Evolutionary conservation across 2,797 vertebrate species (phyloP), one percentile per base, ranked within the genome.

Genomic region (Gobionotothen gibberifrons): DNA sequence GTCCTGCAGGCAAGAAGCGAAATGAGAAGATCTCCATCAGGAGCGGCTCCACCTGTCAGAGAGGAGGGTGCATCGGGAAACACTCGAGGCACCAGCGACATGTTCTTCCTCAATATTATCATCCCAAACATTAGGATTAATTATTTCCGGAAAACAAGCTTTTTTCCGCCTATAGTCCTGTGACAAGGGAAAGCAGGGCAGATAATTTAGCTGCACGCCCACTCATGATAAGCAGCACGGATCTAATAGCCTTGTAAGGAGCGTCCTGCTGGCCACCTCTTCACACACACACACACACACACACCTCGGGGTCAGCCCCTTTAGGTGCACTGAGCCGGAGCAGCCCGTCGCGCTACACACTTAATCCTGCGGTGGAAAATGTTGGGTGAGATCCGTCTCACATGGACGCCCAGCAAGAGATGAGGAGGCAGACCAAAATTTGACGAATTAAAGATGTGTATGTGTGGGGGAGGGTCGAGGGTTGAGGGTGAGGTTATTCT

Each of bases 361-460:
- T 68, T 94, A 94, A 95, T 95, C 93, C 92, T 70, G 74, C 29
- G 2, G 78, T 83, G 93, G 89, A 94, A 93, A 93, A 93, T 91
- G 90, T 84, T 65, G 79, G 32, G 77, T 75, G 84, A 90, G 91
- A 91, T 93, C 87, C 44, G 89, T 89, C 88, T 82, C 87, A 85
- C 92, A 87, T 88, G 88, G 88, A 67, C 36, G 70, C 81, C 39
- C 88, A 83, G 85, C 54, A 15, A 82, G 84, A 89, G 87, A 87
- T 74, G 88, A 87, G 84, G 76, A 84, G 85, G 84, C 82, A 81
- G 87, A 85, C 83, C 76, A 80, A 88, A 80, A 85, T 85, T 85
- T 83, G 71, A 72, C 22, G 13, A 90, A 90, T 90, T 82, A 85
- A 89, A 89, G 67, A 63, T 82, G 87, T 85, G 42, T 55, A 72